Evolutionary conservation across 2,113 vertebrate genomes (phyloP).

Genomic region (Alexandromys fortis): DNA sequence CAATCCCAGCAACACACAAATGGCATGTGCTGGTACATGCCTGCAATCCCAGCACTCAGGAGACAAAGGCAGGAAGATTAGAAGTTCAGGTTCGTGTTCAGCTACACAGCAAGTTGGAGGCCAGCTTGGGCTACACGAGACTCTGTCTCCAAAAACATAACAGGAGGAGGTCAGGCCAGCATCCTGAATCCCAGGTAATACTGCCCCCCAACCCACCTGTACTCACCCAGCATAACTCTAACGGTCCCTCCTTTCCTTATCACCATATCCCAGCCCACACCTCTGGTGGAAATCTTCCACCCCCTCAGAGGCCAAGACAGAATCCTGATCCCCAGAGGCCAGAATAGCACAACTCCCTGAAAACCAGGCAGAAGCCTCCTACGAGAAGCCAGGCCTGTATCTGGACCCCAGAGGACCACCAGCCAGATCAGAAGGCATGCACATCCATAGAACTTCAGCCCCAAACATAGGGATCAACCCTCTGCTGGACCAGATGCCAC

Average conservation of each 20-base stretch:
- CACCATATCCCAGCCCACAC: neutral
- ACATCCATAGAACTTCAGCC: neutral
- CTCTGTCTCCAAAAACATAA: neutral
- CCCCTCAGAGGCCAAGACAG: neutral
- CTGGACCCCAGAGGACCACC: neutral
- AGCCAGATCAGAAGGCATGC: neutral
- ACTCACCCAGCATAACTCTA: neutral
- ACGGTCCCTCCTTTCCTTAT: neutral
- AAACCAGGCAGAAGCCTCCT: neutral
- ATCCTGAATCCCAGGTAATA: no score
- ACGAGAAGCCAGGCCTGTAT: neutral
- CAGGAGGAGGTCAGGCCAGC: neutral
- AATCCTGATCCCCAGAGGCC: neutral
- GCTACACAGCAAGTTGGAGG: neutral
- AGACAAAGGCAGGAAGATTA: neutral
- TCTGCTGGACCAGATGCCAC: neutral
- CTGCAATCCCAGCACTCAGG: neutral
- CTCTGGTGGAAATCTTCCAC: neutral
- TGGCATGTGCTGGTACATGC: no score
- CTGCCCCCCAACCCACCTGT: no score
- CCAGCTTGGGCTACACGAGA: neutral
- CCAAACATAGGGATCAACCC: neutral
- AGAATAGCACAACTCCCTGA: neutral
- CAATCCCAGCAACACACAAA: neutral
- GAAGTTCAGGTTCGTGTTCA: no score